A percentile compares a stretch with the other conserved stretches of the same genome.
phyloP scores from a whole-genome alignment of 2,797 vertebrate species.

The Bovichtus diacanthus region DNA sequence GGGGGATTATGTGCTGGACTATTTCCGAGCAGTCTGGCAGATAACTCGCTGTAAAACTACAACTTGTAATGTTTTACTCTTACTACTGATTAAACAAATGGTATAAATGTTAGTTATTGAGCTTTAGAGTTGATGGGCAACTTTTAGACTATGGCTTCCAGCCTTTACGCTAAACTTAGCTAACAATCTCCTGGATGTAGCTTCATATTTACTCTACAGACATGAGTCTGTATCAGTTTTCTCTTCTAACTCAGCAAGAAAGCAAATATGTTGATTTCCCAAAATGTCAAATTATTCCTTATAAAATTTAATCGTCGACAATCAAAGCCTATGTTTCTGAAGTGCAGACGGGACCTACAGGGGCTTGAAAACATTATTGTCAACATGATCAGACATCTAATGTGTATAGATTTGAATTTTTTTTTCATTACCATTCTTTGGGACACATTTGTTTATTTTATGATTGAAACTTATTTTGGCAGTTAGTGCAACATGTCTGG shows the following conservation, averaged over 20 bases:
- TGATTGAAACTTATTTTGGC: constrained; percentile 22
- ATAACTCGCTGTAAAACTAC: not conserved
- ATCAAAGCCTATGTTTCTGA: constrained; percentile 15
- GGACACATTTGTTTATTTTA: constrained; percentile 27
- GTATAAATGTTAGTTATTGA: not conserved
- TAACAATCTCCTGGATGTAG: not conserved
- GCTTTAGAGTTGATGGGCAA: not conserved
- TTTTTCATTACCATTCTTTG: constrained; percentile 34
- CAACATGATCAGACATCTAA: not conserved
- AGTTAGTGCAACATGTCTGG: constrained; percentile 34
- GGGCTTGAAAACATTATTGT: constrained; percentile 4
- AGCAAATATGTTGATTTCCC: not conserved
- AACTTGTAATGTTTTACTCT: not conserved
- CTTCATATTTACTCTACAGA: not conserved
- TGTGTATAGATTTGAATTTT: not conserved
- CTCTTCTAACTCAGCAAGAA: not conserved
- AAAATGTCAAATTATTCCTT: constrained; percentile 14
- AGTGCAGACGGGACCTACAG: constrained; percentile 6
- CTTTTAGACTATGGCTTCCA: too few species aligned
- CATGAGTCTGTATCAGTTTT: not conserved
- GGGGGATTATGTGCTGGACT: not conserved
- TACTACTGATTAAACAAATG: not conserved
- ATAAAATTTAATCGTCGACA: not conserved
- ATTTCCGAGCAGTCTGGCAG: not conserved
- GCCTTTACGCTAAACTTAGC: constrained; percentile 18